phyloP scores from a whole-genome alignment of 2,888 invertebrate species.

The Deilephila elpenor region DNA sequence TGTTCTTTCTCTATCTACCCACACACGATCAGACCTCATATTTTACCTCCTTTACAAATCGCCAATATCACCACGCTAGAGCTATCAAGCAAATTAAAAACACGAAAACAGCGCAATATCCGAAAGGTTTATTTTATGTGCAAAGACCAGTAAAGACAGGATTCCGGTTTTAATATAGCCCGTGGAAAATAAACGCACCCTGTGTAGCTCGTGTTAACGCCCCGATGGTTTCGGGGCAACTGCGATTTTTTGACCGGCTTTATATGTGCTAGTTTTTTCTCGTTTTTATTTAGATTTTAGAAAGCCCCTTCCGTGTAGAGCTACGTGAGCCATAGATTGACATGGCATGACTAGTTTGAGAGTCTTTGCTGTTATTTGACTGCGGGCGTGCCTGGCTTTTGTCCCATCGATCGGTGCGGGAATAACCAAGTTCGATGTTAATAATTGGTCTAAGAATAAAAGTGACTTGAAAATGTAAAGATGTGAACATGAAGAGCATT shows the following conservation, averaged over 20 bases:
- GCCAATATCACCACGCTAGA: not conserved
- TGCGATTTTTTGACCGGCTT: slow-evolving; percentile 41
- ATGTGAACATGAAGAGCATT: no score
- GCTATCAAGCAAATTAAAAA: not conserved
- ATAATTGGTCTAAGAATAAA: no score
- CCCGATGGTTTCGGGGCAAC: slow-evolving; percentile 42
- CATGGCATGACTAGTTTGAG: slow-evolving; percentile 13
- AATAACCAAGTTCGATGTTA: no score
- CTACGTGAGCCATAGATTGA: not conserved
- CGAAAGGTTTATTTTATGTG: not conserved
- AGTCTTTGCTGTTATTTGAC: not conserved
- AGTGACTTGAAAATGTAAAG: no score
- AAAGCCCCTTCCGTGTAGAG: slow-evolving; percentile 21
- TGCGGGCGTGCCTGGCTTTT: no score
- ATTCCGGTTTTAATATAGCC: slow-evolving; percentile 26
- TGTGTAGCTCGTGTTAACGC: slow-evolving; percentile 48
- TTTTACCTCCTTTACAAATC: not conserved
- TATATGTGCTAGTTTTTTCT: slow-evolving; percentile 40
- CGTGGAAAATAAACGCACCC: slow-evolving; percentile 43
- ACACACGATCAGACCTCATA: no score
- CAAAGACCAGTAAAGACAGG: not conserved
- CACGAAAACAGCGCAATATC: not conserved
- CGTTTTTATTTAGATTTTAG: slow-evolving; percentile 37
- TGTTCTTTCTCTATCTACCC: no score
- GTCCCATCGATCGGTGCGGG: no score